Evolutionary conservation across 92 coral and sea anemone genomes (phyloP).

Genomic region (Virgularia gustaviana): DNA sequence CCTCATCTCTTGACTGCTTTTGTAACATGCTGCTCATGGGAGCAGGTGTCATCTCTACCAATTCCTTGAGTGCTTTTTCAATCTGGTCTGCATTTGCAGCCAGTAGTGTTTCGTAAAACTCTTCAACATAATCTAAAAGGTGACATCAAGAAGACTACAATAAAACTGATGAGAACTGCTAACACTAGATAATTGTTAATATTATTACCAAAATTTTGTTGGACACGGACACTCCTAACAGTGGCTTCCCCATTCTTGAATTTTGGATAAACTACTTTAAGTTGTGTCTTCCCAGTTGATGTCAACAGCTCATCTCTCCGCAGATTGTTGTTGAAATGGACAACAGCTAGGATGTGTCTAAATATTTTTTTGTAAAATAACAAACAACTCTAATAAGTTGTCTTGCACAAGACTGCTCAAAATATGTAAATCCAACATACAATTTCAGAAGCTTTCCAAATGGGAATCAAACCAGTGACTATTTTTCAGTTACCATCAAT

Average conservation of each 20-base stretch:
- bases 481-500: too few relatives aligned
- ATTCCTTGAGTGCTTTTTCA: conserved; percentile 20
- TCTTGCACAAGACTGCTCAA: too few relatives aligned
- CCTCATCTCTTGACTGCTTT: conserved; percentile 36
- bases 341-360: too few relatives aligned
- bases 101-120: conserved; percentile 36
- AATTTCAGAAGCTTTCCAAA: too few relatives aligned
- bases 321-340: conserved; percentile 33
- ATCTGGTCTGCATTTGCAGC: conserved; percentile 6
- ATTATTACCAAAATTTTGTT: conserved; percentile 46
- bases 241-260: conserved; percentile 52
- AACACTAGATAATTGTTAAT: not conserved
- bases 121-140: conserved; percentile 45
- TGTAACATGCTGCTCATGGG: conserved; percentile 42
- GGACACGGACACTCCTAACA: conserved; percentile 39
- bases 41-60: conserved; percentile 26
- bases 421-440: too few relatives aligned
- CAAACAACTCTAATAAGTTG: too few relatives aligned
- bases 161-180: too few relatives aligned
- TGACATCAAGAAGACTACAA: not conserved
- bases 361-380: too few relatives aligned
- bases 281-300: conserved; percentile 28
- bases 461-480: too few relatives aligned
- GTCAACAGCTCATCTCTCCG: not conserved
- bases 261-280: conserved; percentile 27